These are phyloP conservation scores for Stylophora pistillata DNA, from an alignment of 64 coral and sea anemone species.

Conservation along the genomic window DNA sequence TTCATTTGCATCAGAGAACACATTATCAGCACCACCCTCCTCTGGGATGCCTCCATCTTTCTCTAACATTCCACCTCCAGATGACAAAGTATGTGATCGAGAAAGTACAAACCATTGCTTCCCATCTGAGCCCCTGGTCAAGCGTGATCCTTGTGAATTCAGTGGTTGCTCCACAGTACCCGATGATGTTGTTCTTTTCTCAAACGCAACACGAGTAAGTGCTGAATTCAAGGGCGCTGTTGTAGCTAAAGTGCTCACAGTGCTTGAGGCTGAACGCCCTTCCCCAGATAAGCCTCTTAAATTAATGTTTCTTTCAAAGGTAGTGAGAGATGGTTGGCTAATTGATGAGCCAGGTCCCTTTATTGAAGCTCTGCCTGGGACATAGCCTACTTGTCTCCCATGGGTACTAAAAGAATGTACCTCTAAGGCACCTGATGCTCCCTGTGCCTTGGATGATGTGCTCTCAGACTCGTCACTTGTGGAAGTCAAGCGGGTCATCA, in stretches of 20 bases:
- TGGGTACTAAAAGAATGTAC: background rate
- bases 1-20: background rate
- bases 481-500: slow-evolving; percentile 54
- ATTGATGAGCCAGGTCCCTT: background rate
- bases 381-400: background rate
- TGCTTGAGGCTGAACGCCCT: background rate
- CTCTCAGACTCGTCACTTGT: slow-evolving; percentile 36
- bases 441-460: background rate
- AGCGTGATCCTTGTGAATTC: background rate
- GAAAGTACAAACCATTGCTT: slow-evolving; percentile 24
- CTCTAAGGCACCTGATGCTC: background rate
- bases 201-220: background rate
- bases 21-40: background rate
- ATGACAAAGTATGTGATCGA: slow-evolving; percentile 32
- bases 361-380: background rate
- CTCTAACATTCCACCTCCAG: background rate
- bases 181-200: background rate
- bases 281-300: background rate
- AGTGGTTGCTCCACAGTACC: background rate
- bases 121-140: slow-evolving; percentile 33
- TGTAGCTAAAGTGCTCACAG: background rate
- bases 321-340: background rate
- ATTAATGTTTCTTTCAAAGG: background rate
- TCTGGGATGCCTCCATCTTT: background rate
- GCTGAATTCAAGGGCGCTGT: background rate